These are phyloP conservation scores for Haliclona indistincta DNA, from an alignment of 37 sponge, comb jelly and placozoan species.

Conservation along the genomic window DNA sequence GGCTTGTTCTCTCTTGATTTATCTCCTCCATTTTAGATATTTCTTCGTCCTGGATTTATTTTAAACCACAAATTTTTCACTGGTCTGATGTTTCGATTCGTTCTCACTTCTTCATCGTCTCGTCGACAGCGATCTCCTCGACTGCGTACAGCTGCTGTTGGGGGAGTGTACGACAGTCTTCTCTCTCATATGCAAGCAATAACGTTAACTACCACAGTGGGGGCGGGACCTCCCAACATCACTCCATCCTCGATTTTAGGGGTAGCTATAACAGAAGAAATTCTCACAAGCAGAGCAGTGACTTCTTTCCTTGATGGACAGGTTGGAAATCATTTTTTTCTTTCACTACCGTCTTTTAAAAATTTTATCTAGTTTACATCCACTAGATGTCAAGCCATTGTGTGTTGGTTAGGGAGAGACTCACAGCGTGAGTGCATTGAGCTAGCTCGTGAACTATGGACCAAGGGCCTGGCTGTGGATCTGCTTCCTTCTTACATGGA, in stretches of 20 bases:
- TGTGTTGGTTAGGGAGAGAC: constrained; percentile 71
- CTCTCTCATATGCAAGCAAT: no score
- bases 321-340: not conserved
- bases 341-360: not conserved
- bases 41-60: constrained; percentile 48
- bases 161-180: no score
- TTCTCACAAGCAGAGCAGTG: not conserved
- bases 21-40: constrained; percentile 27
- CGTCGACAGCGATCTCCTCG: constrained; percentile 3
- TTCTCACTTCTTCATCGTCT: constrained; percentile 6
- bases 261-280: not conserved
- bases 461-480: constrained; percentile 66
- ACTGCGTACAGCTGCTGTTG: not conserved
- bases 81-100: constrained; percentile 74
- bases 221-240: not conserved
- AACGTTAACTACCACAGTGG: no score
- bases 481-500: constrained; percentile 50
- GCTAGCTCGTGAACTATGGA: constrained; percentile 56
- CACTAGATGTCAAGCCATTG: constrained; percentile 58
- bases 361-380: not conserved
- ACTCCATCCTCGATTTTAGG: not conserved
- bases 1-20: not conserved
- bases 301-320: not conserved
- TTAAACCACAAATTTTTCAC: constrained; percentile 33
- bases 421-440: constrained; percentile 54